phyloP scores from a whole-genome alignment of 2,888 invertebrate species.

The Aphodius granarius region DNA sequence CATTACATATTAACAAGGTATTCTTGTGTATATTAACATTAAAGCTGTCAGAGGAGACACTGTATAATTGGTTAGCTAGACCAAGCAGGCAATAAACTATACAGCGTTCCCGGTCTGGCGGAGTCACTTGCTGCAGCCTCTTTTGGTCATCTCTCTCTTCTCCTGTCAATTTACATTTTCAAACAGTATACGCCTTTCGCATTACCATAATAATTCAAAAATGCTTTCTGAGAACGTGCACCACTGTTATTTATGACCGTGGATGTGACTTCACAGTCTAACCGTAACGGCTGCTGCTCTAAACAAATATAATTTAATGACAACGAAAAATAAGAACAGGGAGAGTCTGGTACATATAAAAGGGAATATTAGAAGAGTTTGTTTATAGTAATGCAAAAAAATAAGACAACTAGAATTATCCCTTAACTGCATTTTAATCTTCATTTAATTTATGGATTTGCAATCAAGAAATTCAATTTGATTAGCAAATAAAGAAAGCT shows the following conservation, averaged over 20 bases:
- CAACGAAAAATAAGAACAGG: neutral
- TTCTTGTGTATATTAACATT: slow-evolving; percentile 55
- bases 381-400: too few relatives aligned
- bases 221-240: slow-evolving; percentile 33
- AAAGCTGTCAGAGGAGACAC: slow-evolving; percentile 56
- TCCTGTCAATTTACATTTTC: slow-evolving; percentile 55
- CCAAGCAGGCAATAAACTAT: slow-evolving; percentile 53
- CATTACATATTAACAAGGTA: slow-evolving; percentile 56
- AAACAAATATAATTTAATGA: neutral
- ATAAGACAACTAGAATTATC: too few relatives aligned
- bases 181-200: slow-evolving; percentile 55
- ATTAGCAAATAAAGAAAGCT: neutral
- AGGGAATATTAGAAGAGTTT: neutral
- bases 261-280: slow-evolving; percentile 41
- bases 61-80: slow-evolving; percentile 55
- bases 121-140: slow-evolving; percentile 32
- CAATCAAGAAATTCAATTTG: neutral
- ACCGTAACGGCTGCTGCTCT: slow-evolving; percentile 20
- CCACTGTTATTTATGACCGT: slow-evolving; percentile 19
- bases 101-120: slow-evolving; percentile 43
- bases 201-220: slow-evolving; percentile 56
- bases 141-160: slow-evolving; percentile 40
- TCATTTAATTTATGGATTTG: too few relatives aligned
- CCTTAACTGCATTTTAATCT: too few relatives aligned
- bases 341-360: neutral